Evolutionary conservation across 2,113 vertebrate genomes (phyloP), one percentile per base, ranked within the genome.

Genomic region (Myanophis thanlyinensis): DNA sequence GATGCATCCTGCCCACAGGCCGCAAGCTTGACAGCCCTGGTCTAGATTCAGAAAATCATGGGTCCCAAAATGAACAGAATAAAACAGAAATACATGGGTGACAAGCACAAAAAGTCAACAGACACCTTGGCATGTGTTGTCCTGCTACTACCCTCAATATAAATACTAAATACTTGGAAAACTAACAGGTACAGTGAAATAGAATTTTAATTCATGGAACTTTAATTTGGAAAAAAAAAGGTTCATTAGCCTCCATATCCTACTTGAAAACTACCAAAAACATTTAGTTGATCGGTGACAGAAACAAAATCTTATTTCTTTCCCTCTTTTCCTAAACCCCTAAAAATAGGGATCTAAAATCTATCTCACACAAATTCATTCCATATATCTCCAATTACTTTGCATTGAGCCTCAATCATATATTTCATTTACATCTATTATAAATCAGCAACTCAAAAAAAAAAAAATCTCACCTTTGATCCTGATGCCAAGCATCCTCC

Each of bases 401-500:
- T 13, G 20, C 15, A 23, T 48, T 59, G 46, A 40, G 15, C 47
- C 12, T 2, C 54, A 27, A 73, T 5, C 73, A 44, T 46, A 6
- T 5, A 47, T 15, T n/a, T 89, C 40, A 40, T 51, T 87, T 87
- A 9, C 51, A 54, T 51, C 46, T 44, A 48, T 35, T 56, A 40
- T 3, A 5, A 11, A 48, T 9, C 2, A 85, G 27, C 54, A 18
- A 35, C 2, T 51, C 87, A 8, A 22, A 22, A 80, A 49, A 4
- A 88, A n/a, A 35, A 93, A 67, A 59, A 2, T 35, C 97, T 97
- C 91, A 99, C 99, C 98, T 98, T 99, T 23, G 99, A 99, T 0
- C 99, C 99, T 4, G 98, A 99, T 20, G 98, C 98, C 44, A 99
- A 98, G 6, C 98, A 96, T 46, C 98, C 99, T 18, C 99, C 99